Percentiles rank a stretch among this genome's conserved stretches.
These are phyloP conservation scores for Notothenia rossii DNA, from an alignment of 2,113 vertebrate genomes.

Conservation along the genomic window DNA sequence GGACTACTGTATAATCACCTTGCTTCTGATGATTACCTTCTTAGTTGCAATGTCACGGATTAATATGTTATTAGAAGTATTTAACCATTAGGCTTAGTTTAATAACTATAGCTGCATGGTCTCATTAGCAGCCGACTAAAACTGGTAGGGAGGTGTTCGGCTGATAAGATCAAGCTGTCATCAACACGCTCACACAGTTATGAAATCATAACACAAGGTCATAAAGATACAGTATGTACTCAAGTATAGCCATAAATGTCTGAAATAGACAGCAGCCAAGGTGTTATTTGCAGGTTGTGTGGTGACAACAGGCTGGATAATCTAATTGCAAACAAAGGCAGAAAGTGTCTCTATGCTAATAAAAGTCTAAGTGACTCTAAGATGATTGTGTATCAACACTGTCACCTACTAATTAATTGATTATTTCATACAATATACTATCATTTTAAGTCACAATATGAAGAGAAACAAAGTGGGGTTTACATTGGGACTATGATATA, in stretches of 20 bases:
- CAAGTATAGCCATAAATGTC: conserved; percentile 14
- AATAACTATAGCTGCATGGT: neutral
- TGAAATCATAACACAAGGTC: conserved; percentile 42
- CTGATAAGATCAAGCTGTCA: conserved; percentile 27
- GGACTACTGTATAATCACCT: conserved; percentile 37
- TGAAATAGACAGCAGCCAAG: conserved; percentile 11
- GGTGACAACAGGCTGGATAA: neutral
- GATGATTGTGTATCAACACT: conserved; percentile 15
- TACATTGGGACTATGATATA: neutral
- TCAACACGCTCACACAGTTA: neutral
- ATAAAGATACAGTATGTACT: conserved; percentile 18
- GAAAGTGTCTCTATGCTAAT: neutral
- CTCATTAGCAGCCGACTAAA: conserved; percentile 20
- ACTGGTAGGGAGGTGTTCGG: conserved; percentile 23
- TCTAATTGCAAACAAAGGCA: conserved; percentile 10
- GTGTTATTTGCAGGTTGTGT: neutral
- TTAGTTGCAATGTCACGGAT: conserved; percentile 10
- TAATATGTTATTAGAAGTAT: conserved; percentile 12
- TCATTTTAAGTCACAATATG: neutral
- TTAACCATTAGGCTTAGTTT: conserved; percentile 10
- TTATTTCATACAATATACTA: neutral
- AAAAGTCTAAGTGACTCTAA: neutral
- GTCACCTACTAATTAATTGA: conserved; percentile 15
- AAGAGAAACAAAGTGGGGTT: neutral
- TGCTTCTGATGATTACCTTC: conserved; percentile 25